Base-by-base conservation (phyloP, 2,888 invertebrate genomes). In the Allygus modestus region DNA sequence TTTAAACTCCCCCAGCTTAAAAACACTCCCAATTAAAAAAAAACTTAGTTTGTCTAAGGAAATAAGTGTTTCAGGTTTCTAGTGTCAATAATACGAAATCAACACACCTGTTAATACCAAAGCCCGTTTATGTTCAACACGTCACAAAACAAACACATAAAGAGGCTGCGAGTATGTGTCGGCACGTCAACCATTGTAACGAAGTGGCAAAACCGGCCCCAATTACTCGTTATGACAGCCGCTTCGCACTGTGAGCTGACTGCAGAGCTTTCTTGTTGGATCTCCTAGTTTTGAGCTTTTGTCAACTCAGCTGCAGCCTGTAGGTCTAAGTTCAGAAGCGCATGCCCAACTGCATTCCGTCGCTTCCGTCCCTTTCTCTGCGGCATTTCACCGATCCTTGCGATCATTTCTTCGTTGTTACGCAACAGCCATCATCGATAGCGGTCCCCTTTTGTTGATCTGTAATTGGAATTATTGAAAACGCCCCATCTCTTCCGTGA, bases 391-490 rank as follows among this genome's bases (percentile, higher is more conserved):
- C 65, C 12, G 65, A 31, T 15, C 65, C 0, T 58, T 23, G 2
- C 65, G 5, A 23, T 58, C 20, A 58, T 58, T 58, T 65, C 65
- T 28, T 20, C 31, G 51, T 51, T 23, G 12, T 65, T 31, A 17
- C 31, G 65, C 17, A 65, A 65, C 31, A 23, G 12, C n/a, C n/a
- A n/a, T n/a, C n/a, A 28, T 31, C 65, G 1, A 65, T 65, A 9
- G 5, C 5, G 28, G 5, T 28, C 28, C 5, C 15, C 65, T 1
- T 15, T 65, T 28, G 9, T 65, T 28, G 65, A 28, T 28, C 15
- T 20, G 31, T 31, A 4, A 65, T 65, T 65, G 65, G 65, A 31
- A 7, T 65, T 28, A 65, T 65, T 65, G 65, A 17, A 31, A 65
- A 65, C 17, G 65, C 15, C 58, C 26, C 15, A 9, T 12, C n/a